phyloP scores from a whole-genome alignment of 1,140 invertebrate genomes.

The Magallana ariakensis region DNA sequence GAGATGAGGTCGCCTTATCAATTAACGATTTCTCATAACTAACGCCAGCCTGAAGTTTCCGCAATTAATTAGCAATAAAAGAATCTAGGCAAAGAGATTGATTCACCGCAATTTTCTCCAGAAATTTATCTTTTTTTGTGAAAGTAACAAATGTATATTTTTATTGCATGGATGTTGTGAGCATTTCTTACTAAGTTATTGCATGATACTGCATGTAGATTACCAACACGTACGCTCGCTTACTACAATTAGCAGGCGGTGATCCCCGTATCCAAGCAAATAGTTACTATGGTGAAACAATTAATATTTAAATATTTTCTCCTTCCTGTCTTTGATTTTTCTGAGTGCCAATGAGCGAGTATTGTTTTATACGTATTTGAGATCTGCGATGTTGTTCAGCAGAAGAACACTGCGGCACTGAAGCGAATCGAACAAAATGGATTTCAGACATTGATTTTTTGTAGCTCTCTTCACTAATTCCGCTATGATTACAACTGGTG shows the following conservation, averaged over 20 bases:
- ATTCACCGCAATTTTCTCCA: background rate
- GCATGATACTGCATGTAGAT: background rate
- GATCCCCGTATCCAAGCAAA: slow-evolving; percentile 10
- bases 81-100: background rate
- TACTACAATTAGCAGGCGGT: background rate
- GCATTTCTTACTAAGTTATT: background rate
- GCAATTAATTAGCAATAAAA: background rate
- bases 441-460: background rate
- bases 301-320: background rate
- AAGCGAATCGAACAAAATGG: background rate
- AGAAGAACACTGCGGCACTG: background rate
- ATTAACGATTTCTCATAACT: background rate
- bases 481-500: background rate
- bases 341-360: background rate
- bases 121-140: background rate
- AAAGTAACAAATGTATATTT: background rate
- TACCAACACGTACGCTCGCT: background rate
- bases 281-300: slow-evolving; percentile 24
- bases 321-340: slow-evolving; percentile 13
- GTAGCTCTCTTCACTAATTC: slow-evolving; percentile 3
- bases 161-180: slow-evolving; percentile 12
- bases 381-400: background rate
- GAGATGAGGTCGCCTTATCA: background rate
- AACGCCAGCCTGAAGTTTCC: background rate
- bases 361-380: background rate